Evolutionary conservation across 1,140 invertebrate genomes (phyloP).

Genomic region (Bombus vancouverensis): DNA sequence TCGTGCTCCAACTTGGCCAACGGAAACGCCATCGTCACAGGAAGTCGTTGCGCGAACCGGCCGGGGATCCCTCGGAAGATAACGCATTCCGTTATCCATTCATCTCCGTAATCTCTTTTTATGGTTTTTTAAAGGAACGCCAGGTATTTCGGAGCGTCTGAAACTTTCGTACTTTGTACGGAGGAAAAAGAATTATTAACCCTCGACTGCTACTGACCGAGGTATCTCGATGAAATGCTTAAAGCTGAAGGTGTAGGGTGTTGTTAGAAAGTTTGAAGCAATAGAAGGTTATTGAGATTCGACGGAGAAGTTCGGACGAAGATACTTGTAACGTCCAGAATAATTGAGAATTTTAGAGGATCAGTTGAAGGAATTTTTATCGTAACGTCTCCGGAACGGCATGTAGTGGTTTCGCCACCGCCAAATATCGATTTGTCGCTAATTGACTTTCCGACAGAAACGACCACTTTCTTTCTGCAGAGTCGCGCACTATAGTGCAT

Average conservation of each 20-base stretch:
- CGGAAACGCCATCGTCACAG: neutral
- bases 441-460: too few relatives aligned
- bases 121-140: neutral
- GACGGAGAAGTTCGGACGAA: too few relatives aligned
- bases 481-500: too few relatives aligned
- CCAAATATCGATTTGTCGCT: too few relatives aligned
- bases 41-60: neutral
- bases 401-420: too few relatives aligned
- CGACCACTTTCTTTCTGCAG: too few relatives aligned
- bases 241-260: neutral
- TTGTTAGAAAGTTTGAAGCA: too few relatives aligned
- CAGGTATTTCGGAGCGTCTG: neutral
- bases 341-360: too few relatives aligned
- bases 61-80: conserved; percentile 36
- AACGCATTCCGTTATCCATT: conserved; percentile 51
- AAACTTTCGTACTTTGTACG: neutral
- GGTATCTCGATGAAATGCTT: neutral
- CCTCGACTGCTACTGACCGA: neutral
- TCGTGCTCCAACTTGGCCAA: neutral
- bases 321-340: too few relatives aligned
- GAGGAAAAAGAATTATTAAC: neutral
- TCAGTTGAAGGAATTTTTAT: too few relatives aligned
- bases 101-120: conserved; percentile 31
- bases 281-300: too few relatives aligned
- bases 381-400: too few relatives aligned